phyloP scores from a whole-genome alignment of 2,113 vertebrate species.

The Pedionomus torquatus region DNA sequence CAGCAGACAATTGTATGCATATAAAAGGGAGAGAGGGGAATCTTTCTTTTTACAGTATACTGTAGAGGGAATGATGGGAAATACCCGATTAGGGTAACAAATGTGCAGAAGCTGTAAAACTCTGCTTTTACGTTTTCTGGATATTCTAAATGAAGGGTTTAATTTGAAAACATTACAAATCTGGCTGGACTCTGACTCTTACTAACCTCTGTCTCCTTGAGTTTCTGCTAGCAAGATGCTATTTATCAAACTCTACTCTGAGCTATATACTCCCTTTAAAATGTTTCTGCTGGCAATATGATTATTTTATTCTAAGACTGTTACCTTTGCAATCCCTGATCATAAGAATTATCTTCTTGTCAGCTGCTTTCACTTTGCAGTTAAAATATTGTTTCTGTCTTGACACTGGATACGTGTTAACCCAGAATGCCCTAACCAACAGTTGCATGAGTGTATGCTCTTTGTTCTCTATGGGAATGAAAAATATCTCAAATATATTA shows the following conservation, averaged over 20 bases:
- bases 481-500: background rate
- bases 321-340: background rate
- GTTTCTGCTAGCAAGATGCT: slow-evolving; percentile 20
- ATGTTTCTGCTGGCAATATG: background rate
- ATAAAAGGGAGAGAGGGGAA: background rate
- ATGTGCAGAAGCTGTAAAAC: background rate
- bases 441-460: background rate
- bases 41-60: background rate
- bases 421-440: background rate
- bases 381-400: slow-evolving; percentile 28
- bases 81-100: slow-evolving; percentile 10
- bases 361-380: background rate
- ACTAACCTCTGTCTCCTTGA: slow-evolving; percentile 9
- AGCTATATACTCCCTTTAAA: background rate
- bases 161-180: slow-evolving; percentile 24
- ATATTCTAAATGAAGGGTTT: slow-evolving; percentile 9
- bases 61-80: background rate
- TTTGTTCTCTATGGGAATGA: background rate
- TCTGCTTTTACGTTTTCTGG: background rate
- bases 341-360: slow-evolving; percentile 7
- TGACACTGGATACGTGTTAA: background rate
- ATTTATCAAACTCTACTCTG: slow-evolving; percentile 27
- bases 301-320: background rate
- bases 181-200: slow-evolving; percentile 2
- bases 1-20: background rate